Conservation (phyloP, 2,888 invertebrate genomes). For the Lucinisca nassula region DNA sequence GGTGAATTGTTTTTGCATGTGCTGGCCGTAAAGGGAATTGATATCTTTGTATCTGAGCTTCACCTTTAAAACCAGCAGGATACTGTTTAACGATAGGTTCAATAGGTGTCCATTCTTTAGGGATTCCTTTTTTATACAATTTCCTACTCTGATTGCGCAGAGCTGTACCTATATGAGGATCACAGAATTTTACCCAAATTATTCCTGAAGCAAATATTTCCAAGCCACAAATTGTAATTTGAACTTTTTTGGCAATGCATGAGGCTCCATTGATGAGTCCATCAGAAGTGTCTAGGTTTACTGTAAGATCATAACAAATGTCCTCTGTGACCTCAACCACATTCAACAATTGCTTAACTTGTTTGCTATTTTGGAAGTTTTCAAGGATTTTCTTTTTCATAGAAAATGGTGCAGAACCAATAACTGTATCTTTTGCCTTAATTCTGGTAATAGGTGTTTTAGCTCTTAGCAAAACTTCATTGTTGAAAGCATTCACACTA, state of each 20-base stretch:
- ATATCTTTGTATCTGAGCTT: conserved; percentile 51
- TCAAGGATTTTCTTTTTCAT: conserved; percentile 23
- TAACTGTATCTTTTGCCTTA: conserved; percentile 38
- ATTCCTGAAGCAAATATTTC: conserved; percentile 16
- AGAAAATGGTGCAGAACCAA: conserved; percentile 27
- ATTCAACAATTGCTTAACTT: conserved; percentile 20
- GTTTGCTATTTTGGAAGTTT: conserved; percentile 17
- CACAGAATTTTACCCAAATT: conserved; percentile 63
- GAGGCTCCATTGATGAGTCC: conserved; percentile 62
- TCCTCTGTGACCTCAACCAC: too few relatives aligned
- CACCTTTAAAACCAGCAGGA: conserved; percentile 37
- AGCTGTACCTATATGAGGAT: conserved; percentile 28
- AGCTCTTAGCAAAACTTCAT: conserved; percentile 11
- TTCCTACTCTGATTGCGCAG: conserved; percentile 15
- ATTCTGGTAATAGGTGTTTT: background rate
- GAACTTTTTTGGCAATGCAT: conserved; percentile 32
- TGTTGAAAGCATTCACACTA: conserved; percentile 30
- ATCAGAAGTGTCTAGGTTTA: conserved; percentile 51
- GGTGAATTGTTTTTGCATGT: conserved; percentile 63
- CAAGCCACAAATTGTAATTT: background rate
- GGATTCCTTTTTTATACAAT: conserved; percentile 25
- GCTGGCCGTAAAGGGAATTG: conserved; percentile 64
- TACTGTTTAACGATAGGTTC: conserved; percentile 37
- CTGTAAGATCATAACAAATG: conserved; percentile 52
- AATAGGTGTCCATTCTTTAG: conserved; percentile 58